These are phyloP conservation scores for Petrocephalus sullivani DNA, from an alignment of 2,797 vertebrate species.

Conservation along the genomic window DNA sequence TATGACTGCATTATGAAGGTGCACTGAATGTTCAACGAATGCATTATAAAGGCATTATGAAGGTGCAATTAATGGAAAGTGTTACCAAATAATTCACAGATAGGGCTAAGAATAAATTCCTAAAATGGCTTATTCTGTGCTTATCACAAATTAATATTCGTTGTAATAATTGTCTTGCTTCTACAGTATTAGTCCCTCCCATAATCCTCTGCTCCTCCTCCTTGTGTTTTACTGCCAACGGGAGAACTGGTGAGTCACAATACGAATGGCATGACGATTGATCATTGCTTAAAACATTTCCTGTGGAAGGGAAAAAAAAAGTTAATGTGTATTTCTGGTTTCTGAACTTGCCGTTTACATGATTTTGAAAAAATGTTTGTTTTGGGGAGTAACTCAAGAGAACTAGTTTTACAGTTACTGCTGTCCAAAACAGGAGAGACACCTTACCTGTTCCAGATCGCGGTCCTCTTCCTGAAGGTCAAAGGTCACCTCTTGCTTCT, in stretches of 20 bases:
- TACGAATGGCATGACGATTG: neutral
- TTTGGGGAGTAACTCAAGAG: neutral
- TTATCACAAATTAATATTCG: constrained; percentile 4
- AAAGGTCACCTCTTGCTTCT: constrained; percentile 38
- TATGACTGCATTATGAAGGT: neutral
- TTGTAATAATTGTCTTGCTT: neutral
- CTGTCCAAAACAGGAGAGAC: neutral
- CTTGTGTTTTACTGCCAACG: neutral
- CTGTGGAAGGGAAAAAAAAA: neutral
- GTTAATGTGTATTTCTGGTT: neutral
- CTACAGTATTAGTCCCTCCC: neutral
- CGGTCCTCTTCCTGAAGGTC: constrained; percentile 40
- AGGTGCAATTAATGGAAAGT: neutral
- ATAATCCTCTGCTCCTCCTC: neutral
- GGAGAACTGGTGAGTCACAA: neutral
- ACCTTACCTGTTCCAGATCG: constrained; percentile 56
- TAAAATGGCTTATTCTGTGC: neutral
- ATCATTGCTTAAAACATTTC: constrained; percentile 17
- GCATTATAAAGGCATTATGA: neutral
- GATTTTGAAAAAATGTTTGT: neutral
- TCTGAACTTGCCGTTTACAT: neutral
- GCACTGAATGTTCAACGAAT: neutral
- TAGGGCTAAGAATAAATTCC: neutral
- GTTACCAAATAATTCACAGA: neutral
- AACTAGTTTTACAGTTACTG: neutral